These are phyloP conservation scores for Gymnocheta viridis DNA, from an alignment of 2,888 invertebrate species.

Conservation along the genomic window DNA sequence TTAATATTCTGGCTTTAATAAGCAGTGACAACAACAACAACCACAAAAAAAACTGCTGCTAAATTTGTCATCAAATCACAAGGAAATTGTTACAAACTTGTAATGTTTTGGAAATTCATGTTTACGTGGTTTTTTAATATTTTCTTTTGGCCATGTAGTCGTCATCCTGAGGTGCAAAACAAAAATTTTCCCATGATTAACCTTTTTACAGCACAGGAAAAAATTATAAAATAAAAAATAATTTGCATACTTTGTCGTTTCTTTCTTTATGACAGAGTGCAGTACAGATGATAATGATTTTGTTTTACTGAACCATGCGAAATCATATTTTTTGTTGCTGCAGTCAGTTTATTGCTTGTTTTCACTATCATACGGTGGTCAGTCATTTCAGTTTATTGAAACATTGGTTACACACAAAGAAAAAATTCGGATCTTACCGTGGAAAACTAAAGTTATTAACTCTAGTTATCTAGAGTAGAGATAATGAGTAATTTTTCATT, in stretches of 20 bases:
- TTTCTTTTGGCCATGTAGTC: conserved; percentile 16
- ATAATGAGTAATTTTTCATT: no score
- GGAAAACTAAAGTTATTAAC: no score
- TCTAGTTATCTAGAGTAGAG: no score
- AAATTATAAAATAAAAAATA: neutral
- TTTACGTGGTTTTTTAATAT: conserved; percentile 5
- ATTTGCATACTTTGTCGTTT: neutral
- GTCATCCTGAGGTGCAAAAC: neutral
- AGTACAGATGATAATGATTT: no score
- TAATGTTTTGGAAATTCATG: neutral
- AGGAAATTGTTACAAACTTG: conserved; percentile 3
- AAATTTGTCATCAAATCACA: conserved; percentile 39
- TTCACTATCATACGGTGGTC: no score
- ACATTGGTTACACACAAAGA: no score
- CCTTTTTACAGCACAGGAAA: neutral
- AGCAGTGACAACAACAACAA: neutral
- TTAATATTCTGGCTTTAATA: neutral
- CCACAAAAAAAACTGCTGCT: neutral
- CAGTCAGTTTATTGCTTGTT: no score
- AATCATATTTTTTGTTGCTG: no score
- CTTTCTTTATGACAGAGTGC: neutral
- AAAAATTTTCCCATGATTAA: conserved; percentile 49
- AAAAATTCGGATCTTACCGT: no score
- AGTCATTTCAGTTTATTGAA: no score
- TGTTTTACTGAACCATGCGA: no score